Evolutionary conservation across 2,888 invertebrate genomes (phyloP).

Genomic region (Leptodirus hochenwartii): DNA sequence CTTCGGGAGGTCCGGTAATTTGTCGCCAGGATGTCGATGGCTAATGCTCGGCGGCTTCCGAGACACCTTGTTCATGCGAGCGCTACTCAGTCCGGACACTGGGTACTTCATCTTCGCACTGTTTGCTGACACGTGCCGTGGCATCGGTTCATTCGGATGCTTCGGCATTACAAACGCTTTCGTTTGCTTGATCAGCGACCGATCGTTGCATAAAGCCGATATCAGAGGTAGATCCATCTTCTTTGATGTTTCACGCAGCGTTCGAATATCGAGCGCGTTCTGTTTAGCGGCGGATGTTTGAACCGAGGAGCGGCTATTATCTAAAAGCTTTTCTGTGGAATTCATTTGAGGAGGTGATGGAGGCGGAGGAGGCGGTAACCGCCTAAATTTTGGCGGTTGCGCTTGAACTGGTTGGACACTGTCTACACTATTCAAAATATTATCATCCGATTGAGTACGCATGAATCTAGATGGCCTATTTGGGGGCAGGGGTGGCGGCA

Average conservation of each 20-base stretch:
- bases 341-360: slow-evolving; percentile 27
- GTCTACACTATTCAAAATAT: slow-evolving; percentile 53
- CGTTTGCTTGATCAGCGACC: slow-evolving; percentile 73
- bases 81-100: slow-evolving; percentile 43
- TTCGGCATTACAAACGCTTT: slow-evolving; percentile 71
- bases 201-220: slow-evolving; percentile 84
- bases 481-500: slow-evolving; percentile 44
- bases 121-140: slow-evolving; percentile 20
- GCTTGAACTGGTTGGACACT: no score
- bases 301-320: slow-evolving; percentile 17
- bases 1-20: slow-evolving; percentile 47
- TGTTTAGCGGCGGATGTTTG: slow-evolving; percentile 10
- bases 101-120: slow-evolving; percentile 42
- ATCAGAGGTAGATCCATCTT: slow-evolving; percentile 82
- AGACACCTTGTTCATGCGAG: slow-evolving; percentile 35
- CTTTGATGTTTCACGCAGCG: slow-evolving; percentile 72
- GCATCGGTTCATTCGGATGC: slow-evolving; percentile 27
- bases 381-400: slow-evolving; percentile 33
- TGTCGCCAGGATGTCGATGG: slow-evolving; percentile 61
- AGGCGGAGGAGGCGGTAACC: slow-evolving; percentile 33
- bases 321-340: slow-evolving; percentile 17
- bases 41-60: slow-evolving; percentile 36
- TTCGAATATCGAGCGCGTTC: slow-evolving; percentile 49
- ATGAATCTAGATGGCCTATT: slow-evolving; percentile 38
- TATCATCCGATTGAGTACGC: slow-evolving; percentile 64